Conservation (phyloP, 2,797 vertebrate genomes). For the Mormyrus hasselquistii region DNA sequence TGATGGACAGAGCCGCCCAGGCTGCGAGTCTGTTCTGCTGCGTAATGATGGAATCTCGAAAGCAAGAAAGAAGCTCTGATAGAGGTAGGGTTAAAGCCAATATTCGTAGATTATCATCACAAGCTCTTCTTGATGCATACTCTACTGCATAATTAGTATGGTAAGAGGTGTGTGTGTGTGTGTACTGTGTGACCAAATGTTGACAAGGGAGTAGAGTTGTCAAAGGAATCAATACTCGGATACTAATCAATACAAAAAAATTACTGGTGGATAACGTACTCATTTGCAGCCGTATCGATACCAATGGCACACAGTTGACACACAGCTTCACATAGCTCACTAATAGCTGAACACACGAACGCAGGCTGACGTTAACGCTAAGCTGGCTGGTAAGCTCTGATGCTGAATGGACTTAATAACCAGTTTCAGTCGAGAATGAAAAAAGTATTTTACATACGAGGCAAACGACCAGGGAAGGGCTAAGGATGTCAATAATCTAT, state of each 20-base stretch:
- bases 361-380: too few species aligned
- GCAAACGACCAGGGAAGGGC: too few species aligned
- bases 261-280: neutral
- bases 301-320: neutral
- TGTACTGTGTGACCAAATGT: neutral
- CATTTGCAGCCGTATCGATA: neutral
- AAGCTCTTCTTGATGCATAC: neutral
- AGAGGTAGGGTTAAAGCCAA: neutral
- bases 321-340: neutral
- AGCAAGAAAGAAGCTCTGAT: neutral
- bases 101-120: neutral
- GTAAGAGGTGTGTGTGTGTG: neutral
- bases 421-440: too few species aligned
- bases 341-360: neutral
- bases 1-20: neutral
- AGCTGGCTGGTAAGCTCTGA: too few species aligned
- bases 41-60: neutral
- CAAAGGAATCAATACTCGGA: neutral
- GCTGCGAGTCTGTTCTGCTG: neutral
- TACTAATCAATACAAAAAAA: neutral
- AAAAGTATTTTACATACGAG: too few species aligned
- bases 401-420: too few species aligned
- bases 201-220: neutral
- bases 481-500: too few species aligned
- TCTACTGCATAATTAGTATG: neutral